Evolutionary conservation across 2,888 invertebrate genomes (phyloP).

Genomic region (Lymantria dispar): DNA sequence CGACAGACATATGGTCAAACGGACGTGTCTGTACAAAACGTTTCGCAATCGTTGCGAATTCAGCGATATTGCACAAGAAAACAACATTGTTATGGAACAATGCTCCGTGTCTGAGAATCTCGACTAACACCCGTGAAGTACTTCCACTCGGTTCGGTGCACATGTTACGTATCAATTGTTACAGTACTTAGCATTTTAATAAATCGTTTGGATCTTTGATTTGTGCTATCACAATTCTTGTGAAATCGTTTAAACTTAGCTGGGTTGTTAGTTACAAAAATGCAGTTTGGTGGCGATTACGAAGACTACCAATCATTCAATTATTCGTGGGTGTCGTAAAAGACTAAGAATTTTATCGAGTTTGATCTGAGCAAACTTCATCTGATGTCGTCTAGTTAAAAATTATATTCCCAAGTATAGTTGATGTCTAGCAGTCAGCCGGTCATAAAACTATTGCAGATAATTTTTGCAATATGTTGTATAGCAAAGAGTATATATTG

Average conservation of each 20-base stretch:
- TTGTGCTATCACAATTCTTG: neutral
- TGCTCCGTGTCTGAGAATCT: slow-evolving; percentile 62
- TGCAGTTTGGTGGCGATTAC: no score
- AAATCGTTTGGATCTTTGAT: slow-evolving; percentile 1
- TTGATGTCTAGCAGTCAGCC: no score
- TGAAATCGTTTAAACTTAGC: neutral
- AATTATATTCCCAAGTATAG: no score
- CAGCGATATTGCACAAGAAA: slow-evolving; percentile 74
- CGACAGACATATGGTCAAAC: slow-evolving; percentile 52
- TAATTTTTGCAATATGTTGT: no score
- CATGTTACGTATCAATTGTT: slow-evolving; percentile 16
- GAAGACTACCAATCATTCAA: no score
- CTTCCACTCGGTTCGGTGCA: slow-evolving; percentile 27
- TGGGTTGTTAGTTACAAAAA: no score
- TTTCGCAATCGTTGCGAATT: slow-evolving; percentile 70
- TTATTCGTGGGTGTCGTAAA: no score
- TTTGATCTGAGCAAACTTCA: no score
- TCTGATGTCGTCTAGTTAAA: no score
- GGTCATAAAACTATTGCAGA: no score
- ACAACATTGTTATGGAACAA: slow-evolving; percentile 73
- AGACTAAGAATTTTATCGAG: no score
- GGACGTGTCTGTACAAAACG: slow-evolving; percentile 57
- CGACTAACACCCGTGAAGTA: slow-evolving; percentile 48
- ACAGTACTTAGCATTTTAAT: slow-evolving; percentile 13
- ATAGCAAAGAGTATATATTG: no score